Evolutionary conservation across 1,140 invertebrate genomes (phyloP).

Genomic region (Sycophaga agraensis): DNA sequence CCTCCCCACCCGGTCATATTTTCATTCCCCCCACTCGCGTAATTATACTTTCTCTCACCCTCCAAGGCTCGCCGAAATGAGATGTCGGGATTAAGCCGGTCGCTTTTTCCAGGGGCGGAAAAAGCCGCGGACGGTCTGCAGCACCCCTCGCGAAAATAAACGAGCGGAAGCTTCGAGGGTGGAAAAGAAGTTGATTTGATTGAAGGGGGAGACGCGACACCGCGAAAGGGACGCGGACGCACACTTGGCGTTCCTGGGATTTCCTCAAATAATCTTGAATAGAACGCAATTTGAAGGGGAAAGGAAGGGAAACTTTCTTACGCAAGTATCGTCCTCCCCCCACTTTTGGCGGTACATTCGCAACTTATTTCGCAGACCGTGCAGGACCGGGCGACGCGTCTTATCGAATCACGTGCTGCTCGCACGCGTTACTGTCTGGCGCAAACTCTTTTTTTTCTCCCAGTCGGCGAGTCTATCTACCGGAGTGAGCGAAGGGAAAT

Average conservation of each 20-base stretch:
- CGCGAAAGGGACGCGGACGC: not conserved
- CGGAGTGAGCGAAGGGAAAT: not conserved
- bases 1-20: not conserved
- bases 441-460: not conserved
- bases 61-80: conserved; percentile 8
- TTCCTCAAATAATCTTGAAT: conserved; percentile 54
- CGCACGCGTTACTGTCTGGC: not conserved
- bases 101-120: not conserved
- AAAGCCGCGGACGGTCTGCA: not conserved
- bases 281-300: conserved; percentile 50
- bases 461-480: not conserved
- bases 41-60: conserved; percentile 11
- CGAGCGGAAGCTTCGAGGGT: conserved; percentile 24
- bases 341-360: too few species aligned
- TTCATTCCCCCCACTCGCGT: not conserved
- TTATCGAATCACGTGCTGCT: conserved; percentile 17
- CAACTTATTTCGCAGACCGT: conserved; percentile 33
- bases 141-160: not conserved
- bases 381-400: conserved; percentile 3
- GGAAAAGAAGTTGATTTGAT: conserved; percentile 50
- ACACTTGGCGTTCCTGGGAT: conserved; percentile 52
- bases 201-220: conserved; percentile 42
- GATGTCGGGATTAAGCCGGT: conserved; percentile 9
- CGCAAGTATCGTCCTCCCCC: too few species aligned
- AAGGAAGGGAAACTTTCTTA: conserved; percentile 26